Evolutionary conservation across 2,113 vertebrate genomes (phyloP), one percentile per base, ranked within the genome.

Genomic region (Cygnus atratus): DNA sequence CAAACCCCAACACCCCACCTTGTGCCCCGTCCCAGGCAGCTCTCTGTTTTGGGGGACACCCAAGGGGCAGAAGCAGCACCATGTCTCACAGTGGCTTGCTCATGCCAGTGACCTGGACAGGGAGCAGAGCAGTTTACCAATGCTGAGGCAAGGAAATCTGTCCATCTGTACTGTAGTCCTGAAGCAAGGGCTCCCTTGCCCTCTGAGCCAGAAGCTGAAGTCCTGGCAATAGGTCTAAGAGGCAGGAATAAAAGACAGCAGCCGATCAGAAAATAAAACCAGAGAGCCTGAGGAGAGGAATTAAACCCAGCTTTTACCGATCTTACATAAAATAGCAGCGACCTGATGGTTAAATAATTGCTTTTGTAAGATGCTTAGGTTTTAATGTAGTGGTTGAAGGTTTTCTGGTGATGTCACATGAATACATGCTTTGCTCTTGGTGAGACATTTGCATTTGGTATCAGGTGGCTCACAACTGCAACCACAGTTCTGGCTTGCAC

Each of bases 221-320:
- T 68, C 41, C 10, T 73, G 63, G 46, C 57, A 55, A 25, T 29
- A 71, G 76, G 13, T 63, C 52, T 88, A 52, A 39, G 39, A 16
- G 9, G 21, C 59, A 24, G 57, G 21, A 84, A 63, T 75, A 35
- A 84, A 84, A 80, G 59, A 41, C 26, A 80, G 57, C 35, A 84
- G 55, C 41, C 59, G 61, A 93, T 75, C 11, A 90, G 76, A 86
- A 94, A 77, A 90, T 52, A 93, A 88, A 96, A 92, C 13, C 35
- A n/a, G 72, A 73, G 26, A 39, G 46, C 66, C 63, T 63, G 43
- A 39, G 52, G 29, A 87, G 39, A 92, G 46, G 20, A 92, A 75
- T 5, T 67, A 93, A 93, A 92, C 63, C 24, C 5, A 2, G 10
- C 46, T 81, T 88, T 92, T 84, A 63, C 46, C 67, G 46, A 61